Percentiles rank a stretch among this genome's conserved stretches.
Evolutionary conservation across 2,888 invertebrate species (phyloP).

Genomic region (Rhyacophila evoluta): DNA sequence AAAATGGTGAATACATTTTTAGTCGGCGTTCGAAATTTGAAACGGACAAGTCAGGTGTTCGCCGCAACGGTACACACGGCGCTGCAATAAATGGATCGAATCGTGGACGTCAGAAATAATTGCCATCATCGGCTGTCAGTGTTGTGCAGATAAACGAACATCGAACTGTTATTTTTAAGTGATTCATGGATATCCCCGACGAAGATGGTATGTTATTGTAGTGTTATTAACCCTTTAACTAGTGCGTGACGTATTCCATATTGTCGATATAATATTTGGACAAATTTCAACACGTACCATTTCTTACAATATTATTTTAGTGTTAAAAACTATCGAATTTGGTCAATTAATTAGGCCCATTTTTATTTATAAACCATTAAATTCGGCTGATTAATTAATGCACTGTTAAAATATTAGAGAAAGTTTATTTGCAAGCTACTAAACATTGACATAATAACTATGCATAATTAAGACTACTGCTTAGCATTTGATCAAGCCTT

Average conservation of each 20-base stretch:
- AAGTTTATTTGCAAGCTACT: no score
- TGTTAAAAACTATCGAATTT: no score
- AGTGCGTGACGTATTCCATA: background rate
- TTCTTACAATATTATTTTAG: no score
- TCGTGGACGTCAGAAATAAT: background rate
- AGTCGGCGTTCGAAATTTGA: conserved; percentile 1
- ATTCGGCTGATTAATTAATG: no score
- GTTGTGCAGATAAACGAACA: background rate
- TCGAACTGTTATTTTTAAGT: background rate
- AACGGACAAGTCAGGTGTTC: background rate
- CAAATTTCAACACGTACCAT: no score
- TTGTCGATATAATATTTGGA: no score
- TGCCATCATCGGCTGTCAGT: background rate
- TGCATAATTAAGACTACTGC: no score
- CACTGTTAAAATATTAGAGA: no score
- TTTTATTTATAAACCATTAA: no score
- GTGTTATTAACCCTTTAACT: background rate
- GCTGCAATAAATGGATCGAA: background rate
- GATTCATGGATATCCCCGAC: background rate
- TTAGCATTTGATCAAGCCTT: no score
- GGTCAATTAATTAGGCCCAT: no score
- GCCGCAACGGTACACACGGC: background rate
- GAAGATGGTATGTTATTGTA: background rate
- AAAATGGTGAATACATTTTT: conserved; percentile 12
- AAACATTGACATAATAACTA: no score